Base-by-base conservation (phyloP, 2,888 invertebrate species). In the Drosophila sordidapex region DNA sequence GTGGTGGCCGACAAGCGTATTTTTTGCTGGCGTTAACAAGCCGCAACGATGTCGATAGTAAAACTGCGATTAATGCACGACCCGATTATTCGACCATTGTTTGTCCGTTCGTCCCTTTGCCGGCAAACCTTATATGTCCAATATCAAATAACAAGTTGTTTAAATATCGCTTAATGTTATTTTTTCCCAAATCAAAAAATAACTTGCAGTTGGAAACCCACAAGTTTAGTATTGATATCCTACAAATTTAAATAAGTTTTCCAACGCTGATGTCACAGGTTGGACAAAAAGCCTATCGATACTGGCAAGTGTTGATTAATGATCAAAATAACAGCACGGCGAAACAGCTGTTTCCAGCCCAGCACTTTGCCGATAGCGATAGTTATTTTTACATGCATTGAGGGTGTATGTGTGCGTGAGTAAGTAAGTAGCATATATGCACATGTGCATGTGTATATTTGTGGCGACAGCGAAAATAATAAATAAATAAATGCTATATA, bases 401-500 rank as follows among this genome's bases (percentile, higher is more conserved):
- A 72, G 67, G 72, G 49, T 70, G 49, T 53, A 51, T 54, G 53
- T 66, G 65, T 73, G 51, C 43, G 46, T 71, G 76, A 59, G 73
- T 60, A 51, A 60, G 71, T 74, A 43, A 54, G 38, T 54, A 64
- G 58, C 38, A 48, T 61, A 52, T 67, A 58, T 67, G 48, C 27
- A 21, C 25, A 43, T 70, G 52, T 57, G 27, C 56, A 59, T 48
- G 46, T 62, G 48, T 72, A 65, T 64, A 56, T 78, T 72, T 71
- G 60, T 74, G 71, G 74, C 57, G 58, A 79, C 73, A 75, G 74
- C 74, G 49, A 80, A 82, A 75, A 82, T 61, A 81, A 82, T 69
- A 84, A 87, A 83, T 87, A 85, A 79, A 82, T 83, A 79, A 79
- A 84, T 82, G 79, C 61, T 76, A 66, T 70, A 68, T 69, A 58